A percentile compares a stretch with the other conserved stretches of the same genome.
Conservation (phyloP, 2,888 invertebrate species). For the Serripes groenlandicus region DNA sequence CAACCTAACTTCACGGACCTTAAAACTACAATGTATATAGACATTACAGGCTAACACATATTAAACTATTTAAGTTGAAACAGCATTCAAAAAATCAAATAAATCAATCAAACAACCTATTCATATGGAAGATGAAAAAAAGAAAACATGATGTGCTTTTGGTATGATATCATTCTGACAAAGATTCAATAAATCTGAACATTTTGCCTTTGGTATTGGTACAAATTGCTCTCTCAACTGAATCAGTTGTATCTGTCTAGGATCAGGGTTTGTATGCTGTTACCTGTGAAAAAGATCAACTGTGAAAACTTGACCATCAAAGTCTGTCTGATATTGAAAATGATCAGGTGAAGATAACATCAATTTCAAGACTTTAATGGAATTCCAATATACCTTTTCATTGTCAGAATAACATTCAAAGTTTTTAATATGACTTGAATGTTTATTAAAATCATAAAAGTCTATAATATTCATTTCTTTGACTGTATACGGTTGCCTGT, state of each 20-base stretch:
- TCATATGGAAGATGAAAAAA: conserved; percentile 32
- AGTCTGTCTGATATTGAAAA: conserved; percentile 37
- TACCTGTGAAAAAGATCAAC: conserved; percentile 32
- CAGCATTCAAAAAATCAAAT: too few species aligned
- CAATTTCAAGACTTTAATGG: conserved; percentile 23
- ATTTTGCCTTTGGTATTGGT: conserved; percentile 25
- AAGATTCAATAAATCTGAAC: conserved; percentile 9
- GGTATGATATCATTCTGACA: conserved; percentile 35
- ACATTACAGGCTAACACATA: too few species aligned
- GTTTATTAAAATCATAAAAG: conserved; percentile 25
- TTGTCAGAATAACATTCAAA: conserved; percentile 26
- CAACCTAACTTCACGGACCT: too few species aligned
- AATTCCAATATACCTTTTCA: conserved; percentile 41
- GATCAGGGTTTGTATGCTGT: background rate
- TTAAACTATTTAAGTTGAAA: too few species aligned
- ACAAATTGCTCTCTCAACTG: conserved; percentile 1
- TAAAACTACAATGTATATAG: too few species aligned
- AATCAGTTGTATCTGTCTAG: background rate
- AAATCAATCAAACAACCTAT: too few species aligned
- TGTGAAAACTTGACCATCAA: conserved; percentile 18
- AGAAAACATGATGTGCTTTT: conserved; percentile 28
- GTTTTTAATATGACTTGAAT: conserved; percentile 23
- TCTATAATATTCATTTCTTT: conserved; percentile 32
- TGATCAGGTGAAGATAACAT: conserved; percentile 13
- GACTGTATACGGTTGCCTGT: conserved; percentile 28